Conservation (phyloP, 2,888 invertebrate genomes). For the Drepana falcataria region DNA sequence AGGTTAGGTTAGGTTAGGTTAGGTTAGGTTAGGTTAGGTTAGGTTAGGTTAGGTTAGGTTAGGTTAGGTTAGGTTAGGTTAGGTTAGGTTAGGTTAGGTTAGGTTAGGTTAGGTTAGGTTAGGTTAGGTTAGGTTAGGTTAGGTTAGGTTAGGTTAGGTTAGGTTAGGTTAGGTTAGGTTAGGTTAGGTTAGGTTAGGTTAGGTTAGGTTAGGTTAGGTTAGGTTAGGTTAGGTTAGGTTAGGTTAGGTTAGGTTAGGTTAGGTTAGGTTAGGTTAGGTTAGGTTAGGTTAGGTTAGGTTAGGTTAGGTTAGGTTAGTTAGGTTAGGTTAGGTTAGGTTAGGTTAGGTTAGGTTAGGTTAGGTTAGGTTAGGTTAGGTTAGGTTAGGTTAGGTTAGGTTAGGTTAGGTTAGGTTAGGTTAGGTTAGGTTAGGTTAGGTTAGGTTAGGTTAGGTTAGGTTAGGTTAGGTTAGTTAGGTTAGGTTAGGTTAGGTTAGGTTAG, state of each 20-base stretch:
- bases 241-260: slow-evolving; percentile 15
- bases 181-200: slow-evolving; percentile 20
- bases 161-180: slow-evolving; percentile 20
- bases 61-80: slow-evolving; percentile 11
- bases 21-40: slow-evolving; percentile 6
- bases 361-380: slow-evolving; percentile 19
- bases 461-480: slow-evolving; percentile 13
- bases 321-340: slow-evolving; percentile 18
- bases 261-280: slow-evolving; percentile 15
- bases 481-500: slow-evolving; percentile 10
- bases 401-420: slow-evolving; percentile 16
- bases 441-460: slow-evolving; percentile 14
- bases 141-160: slow-evolving; percentile 20
- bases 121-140: slow-evolving; percentile 19
- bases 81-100: slow-evolving; percentile 10
- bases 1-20: slow-evolving; percentile 13
- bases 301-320: slow-evolving; percentile 17
- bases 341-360: slow-evolving; percentile 19
- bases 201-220: slow-evolving; percentile 19
- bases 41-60: slow-evolving; percentile 9
- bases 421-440: slow-evolving; percentile 19
- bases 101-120: slow-evolving; percentile 15
- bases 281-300: slow-evolving; percentile 18
- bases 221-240: slow-evolving; percentile 15
- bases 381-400: slow-evolving; percentile 17